Conservation (phyloP, 2,888 invertebrate genomes). For the Drosophila planitibia region DNA sequence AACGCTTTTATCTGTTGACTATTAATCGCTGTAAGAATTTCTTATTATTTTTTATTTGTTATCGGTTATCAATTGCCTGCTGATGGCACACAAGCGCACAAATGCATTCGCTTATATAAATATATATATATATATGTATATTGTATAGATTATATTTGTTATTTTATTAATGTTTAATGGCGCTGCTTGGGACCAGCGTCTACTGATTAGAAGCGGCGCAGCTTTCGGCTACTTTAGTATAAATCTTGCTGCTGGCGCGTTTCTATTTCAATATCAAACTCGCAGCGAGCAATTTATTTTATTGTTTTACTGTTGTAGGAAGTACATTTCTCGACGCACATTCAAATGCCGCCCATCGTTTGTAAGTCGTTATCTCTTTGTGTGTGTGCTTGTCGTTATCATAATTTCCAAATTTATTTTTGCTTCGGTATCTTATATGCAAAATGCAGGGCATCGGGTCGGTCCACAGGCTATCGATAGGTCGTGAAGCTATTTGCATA, state of each 20-base stretch:
- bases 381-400: background rate
- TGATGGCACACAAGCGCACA: conserved; percentile 13
- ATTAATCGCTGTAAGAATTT: conserved; percentile 29
- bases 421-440: background rate
- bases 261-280: conserved; percentile 37
- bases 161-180: conserved; percentile 35
- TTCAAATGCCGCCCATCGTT: conserved; percentile 5
- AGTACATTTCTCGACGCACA: background rate
- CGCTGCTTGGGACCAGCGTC: conserved; percentile 18
- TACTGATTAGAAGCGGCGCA: conserved; percentile 37
- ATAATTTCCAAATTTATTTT: background rate
- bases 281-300: conserved; percentile 25
- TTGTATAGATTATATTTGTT: conserved; percentile 7
- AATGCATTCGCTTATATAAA: conserved; percentile 11
- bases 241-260: conserved; percentile 22
- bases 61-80: conserved; percentile 38
- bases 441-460: background rate
- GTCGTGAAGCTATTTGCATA: background rate
- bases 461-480: background rate
- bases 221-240: conserved; percentile 29
- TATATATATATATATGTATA: conserved; percentile 4
- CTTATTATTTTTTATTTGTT: background rate
- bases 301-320: conserved; percentile 11
- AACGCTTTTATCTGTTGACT: conserved; percentile 20
- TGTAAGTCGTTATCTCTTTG: conserved; percentile 12